Conservation (phyloP, 2,113 vertebrate species). For the Oriolus oriolus region DNA sequence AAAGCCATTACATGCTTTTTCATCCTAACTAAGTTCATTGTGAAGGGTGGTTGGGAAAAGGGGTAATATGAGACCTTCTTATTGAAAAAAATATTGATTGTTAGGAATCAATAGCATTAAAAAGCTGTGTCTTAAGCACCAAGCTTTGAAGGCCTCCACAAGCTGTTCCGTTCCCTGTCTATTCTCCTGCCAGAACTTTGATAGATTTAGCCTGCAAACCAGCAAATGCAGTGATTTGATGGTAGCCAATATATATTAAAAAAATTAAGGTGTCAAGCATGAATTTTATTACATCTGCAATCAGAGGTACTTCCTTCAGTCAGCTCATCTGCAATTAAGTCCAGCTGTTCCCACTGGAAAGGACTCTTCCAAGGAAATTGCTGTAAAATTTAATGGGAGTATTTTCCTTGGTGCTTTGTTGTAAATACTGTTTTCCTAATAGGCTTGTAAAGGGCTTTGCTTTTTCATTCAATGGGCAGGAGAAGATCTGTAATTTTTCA, state of each 20-base stretch:
- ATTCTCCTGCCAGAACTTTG: constrained; percentile 32
- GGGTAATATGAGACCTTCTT: constrained; percentile 57
- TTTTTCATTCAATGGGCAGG: not conserved
- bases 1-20: constrained; percentile 42
- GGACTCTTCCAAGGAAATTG: constrained; percentile 26
- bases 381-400: constrained; percentile 32
- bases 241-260: not conserved
- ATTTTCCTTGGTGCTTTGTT: constrained; percentile 1
- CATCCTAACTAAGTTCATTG: constrained; percentile 56
- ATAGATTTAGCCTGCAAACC: constrained; percentile 24
- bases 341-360: constrained; percentile 19
- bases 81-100: constrained; percentile 65
- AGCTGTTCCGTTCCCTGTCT: not conserved
- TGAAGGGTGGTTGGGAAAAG: constrained; percentile 49
- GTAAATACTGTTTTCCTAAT: constrained; percentile 60
- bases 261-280: constrained; percentile 45
- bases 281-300: constrained; percentile 50
- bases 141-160: constrained; percentile 54
- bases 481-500: constrained; percentile 22
- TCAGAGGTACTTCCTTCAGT: constrained; percentile 39
- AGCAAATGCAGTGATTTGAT: constrained; percentile 17
- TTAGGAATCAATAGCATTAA: constrained; percentile 59
- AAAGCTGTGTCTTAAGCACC: constrained; percentile 57
- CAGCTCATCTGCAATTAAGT: constrained; percentile 9
- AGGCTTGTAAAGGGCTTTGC: constrained; percentile 31